phyloP scores from a whole-genome alignment of 1,140 invertebrate genomes.

The Protaetia brevitarsis region DNA sequence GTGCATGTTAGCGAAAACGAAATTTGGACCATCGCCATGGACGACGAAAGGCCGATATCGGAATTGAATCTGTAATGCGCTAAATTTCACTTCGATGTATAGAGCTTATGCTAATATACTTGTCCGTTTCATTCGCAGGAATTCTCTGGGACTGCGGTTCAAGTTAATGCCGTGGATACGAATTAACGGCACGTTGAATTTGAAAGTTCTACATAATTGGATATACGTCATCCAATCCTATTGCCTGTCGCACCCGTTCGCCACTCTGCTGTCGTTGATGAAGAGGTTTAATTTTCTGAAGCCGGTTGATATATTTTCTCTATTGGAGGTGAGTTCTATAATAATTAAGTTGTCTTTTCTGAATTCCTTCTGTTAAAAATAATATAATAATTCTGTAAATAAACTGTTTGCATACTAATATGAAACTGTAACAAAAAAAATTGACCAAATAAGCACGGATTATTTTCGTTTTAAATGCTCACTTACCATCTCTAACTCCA shows the following conservation, averaged over 20 bases:
- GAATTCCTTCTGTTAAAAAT: too few species aligned
- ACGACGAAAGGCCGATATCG: background rate
- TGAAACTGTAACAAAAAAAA: too few species aligned
- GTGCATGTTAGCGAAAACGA: conserved; percentile 1
- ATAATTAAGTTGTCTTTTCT: too few species aligned
- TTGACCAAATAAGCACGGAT: too few species aligned
- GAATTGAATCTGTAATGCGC: conserved; percentile 12
- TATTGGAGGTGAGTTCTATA: too few species aligned
- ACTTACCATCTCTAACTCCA: too few species aligned
- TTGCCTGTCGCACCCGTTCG: conserved; percentile 60
- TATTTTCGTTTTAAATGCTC: too few species aligned
- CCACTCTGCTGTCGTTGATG: conserved; percentile 54
- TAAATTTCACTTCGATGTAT: background rate
- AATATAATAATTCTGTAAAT: too few species aligned
- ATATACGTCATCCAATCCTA: conserved; percentile 63
- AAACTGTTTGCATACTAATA: too few species aligned
- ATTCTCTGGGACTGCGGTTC: conserved; percentile 42
- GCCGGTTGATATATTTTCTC: conserved; percentile 43
- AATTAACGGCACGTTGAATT: conserved; percentile 70
- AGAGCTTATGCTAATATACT: background rate
- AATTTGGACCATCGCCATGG: conserved; percentile 23
- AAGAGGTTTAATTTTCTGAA: conserved; percentile 52
- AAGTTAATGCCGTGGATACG: conserved; percentile 66
- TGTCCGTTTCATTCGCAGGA: background rate
- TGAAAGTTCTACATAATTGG: conserved; percentile 65